Conservation (phyloP, 2,113 vertebrate species). For the Marcusenius ussheri region DNA sequence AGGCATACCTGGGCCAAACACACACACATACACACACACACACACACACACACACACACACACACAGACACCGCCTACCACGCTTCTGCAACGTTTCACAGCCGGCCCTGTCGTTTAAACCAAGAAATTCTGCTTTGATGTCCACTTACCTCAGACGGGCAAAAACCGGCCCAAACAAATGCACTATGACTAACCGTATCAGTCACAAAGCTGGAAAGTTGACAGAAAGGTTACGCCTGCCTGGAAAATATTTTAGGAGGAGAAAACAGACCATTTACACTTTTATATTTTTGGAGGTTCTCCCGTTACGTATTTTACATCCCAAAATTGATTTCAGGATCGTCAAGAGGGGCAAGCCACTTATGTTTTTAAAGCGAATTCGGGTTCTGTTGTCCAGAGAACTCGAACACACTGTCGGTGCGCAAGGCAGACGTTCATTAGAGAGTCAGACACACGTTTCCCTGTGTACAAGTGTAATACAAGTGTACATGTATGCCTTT, state of each 20-base stretch:
- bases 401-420: background rate
- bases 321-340: background rate
- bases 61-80: slow-evolving; percentile 4
- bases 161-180: slow-evolving; percentile 26
- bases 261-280: background rate
- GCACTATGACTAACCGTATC: slow-evolving; percentile 25
- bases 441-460: background rate
- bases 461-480: background rate
- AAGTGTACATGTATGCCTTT: background rate
- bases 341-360: too few species aligned
- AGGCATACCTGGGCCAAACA: background rate
- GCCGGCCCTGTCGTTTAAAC: slow-evolving; percentile 16
- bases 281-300: background rate
- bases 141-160: slow-evolving; percentile 24
- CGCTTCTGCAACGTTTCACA: background rate
- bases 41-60: background rate
- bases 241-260: background rate
- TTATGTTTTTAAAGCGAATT: background rate
- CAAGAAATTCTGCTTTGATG: slow-evolving; percentile 27
- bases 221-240: slow-evolving; percentile 2
- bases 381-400: background rate
- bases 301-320: background rate
- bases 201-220: slow-evolving; percentile 5
- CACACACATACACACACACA: background rate
- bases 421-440: background rate